phyloP scores from a whole-genome alignment of 2,113 vertebrate species.

The Sclerurus mexicanus region DNA sequence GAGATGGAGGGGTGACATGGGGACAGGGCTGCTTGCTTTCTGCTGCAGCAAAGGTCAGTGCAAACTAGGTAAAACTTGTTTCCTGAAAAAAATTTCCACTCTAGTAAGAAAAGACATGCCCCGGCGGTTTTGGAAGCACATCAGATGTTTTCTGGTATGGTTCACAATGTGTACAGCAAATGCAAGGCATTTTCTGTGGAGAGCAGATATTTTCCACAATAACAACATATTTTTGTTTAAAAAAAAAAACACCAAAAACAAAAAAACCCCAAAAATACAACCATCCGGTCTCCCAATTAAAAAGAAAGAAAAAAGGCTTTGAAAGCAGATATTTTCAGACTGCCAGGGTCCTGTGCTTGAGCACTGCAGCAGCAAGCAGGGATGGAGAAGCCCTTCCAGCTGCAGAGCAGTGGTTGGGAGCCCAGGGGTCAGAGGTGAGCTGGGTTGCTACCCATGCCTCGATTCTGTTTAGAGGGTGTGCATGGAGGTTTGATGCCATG shows the following conservation, averaged over 20 bases:
- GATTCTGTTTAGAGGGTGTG: fast-evolving
- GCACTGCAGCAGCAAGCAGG: not conserved
- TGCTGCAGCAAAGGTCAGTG: not conserved
- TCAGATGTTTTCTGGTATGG: constrained; percentile 24
- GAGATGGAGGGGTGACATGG: not conserved
- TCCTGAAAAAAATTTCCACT: constrained; percentile 16
- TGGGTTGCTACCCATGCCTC: not conserved
- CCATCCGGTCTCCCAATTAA: not conserved
- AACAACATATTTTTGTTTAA: not conserved
- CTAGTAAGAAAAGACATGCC: not conserved
- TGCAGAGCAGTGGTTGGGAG: not conserved
- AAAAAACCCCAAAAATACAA: too few species aligned
- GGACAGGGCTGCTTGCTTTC: not conserved
- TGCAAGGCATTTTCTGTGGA: constrained; percentile 1
- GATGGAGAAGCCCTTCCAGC: not conserved
- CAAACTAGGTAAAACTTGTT: constrained; percentile 36
- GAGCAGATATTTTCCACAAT: constrained; percentile 41
- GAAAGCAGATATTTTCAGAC: not conserved
- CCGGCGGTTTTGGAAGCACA: not conserved
- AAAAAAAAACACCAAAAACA: not conserved
- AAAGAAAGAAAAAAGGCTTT: not conserved
- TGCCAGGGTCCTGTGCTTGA: not conserved
- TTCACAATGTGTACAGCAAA: not conserved
- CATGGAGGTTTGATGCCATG: not conserved
- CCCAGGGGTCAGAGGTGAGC: not conserved